Evolutionary conservation across 2,888 invertebrate species (phyloP).

Genomic region (Trichacis sp.): DNA sequence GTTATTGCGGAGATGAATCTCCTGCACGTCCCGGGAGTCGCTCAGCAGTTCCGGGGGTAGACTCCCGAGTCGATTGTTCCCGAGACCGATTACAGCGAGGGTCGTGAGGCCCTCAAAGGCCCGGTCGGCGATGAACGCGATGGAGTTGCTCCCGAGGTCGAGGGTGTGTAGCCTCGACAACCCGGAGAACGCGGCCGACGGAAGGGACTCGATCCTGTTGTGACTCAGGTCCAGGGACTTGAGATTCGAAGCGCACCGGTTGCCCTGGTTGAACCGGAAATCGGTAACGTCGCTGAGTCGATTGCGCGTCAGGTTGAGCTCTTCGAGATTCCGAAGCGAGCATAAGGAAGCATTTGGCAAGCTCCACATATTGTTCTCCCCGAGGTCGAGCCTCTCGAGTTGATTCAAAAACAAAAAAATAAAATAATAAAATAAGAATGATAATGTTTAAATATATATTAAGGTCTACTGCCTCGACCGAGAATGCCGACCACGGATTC

Average conservation of each 20-base stretch:
- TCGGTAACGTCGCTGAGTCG: slow-evolving; percentile 81
- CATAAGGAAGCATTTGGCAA: slow-evolving; percentile 83
- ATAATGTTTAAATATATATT: too few relatives aligned
- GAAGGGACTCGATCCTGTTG: slow-evolving; percentile 82
- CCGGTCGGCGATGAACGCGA: slow-evolving; percentile 82
- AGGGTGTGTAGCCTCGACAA: slow-evolving; percentile 79
- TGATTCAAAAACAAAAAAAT: too few relatives aligned
- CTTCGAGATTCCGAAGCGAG: slow-evolving; percentile 79
- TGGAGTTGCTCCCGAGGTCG: slow-evolving; percentile 81
- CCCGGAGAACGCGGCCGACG: slow-evolving; percentile 79
- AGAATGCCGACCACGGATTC: slow-evolving; percentile 89
- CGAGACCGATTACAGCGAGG: slow-evolving; percentile 80
- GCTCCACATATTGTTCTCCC: slow-evolving; percentile 84
- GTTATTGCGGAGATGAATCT: slow-evolving; percentile 86
- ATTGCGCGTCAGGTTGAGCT: slow-evolving; percentile 84
- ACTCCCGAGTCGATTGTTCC: slow-evolving; percentile 84
- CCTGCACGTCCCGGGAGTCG: slow-evolving; percentile 82
- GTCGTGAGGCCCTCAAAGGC: slow-evolving; percentile 82
- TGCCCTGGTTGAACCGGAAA: slow-evolving; percentile 77
- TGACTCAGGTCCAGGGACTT: slow-evolving; percentile 80
- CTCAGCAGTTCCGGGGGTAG: slow-evolving; percentile 86
- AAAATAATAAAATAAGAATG: too few relatives aligned
- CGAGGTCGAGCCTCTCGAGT: slow-evolving; percentile 80
- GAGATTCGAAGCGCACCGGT: slow-evolving; percentile 79
- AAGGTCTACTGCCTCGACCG: slow-evolving; percentile 93